Base-by-base conservation (phyloP, 2,797 vertebrate genomes). In the Tachyglossus aculeatus region DNA sequence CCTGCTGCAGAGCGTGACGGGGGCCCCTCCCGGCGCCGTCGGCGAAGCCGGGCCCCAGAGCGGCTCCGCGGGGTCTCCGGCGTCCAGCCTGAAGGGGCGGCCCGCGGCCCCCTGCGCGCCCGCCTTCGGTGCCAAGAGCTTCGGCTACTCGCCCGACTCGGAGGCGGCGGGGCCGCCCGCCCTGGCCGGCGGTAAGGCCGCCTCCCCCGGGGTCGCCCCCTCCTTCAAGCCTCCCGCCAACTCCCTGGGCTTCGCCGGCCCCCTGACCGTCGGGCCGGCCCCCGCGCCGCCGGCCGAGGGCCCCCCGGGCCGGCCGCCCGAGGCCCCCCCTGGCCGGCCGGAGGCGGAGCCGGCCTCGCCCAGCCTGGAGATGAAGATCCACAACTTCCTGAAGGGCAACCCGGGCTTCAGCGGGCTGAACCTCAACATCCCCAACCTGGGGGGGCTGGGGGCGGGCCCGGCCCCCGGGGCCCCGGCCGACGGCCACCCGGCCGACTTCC, bases 341-440 rank as follows among this genome's bases (percentile, higher is more conserved):
- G 93, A 93, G 38, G 77, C 86, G 0, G 92, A 94, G 13, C 86
- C 93, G 8, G 86, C 93, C 24, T 93, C 93, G 29, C 93, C 95
- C 1, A 99, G 98, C 62, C 88, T 99, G 77, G 98, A 99, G 80
- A 96, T 98, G 67, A 99, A 99, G 90, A 99, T 99, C 72, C 98
- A 99, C 91, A 98, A 96, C 77, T 99, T 99, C 89, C 82, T 99
- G 76, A 98, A 98, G 91, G 98, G 96, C 24, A 99, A 99, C 72
- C 98, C 97, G 0, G 96, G 96, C 18, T 99, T 99, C 81, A 96
- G 96, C 2, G 91, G 94, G 24, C 92, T 98, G 34, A 96, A 96
- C 81, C 80, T 96, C 41, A 94, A 94, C 37, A 95, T 97, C 58
- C 86, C 95, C 0, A 86, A 93, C 6, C 92, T 99, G 7, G 96